phyloP scores from a whole-genome alignment of 1,140 invertebrate species.

The Eriocheir sinensis region DNA sequence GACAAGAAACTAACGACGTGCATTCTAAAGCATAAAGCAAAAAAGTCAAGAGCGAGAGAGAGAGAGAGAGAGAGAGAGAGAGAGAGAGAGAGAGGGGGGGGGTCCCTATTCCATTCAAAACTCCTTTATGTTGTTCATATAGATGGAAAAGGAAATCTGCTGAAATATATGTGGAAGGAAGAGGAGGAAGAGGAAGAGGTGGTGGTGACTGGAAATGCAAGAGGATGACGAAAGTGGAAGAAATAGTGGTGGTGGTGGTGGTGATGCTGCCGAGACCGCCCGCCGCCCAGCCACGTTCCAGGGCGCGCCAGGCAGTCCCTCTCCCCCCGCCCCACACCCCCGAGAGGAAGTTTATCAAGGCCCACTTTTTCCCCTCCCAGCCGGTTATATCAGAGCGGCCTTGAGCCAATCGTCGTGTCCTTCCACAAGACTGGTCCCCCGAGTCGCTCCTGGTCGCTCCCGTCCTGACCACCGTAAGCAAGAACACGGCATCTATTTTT shows the following conservation, averaged over 20 bases:
- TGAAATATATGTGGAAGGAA: neutral
- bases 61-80: neutral
- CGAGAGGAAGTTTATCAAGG: constrained; percentile 12
- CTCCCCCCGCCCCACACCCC: neutral
- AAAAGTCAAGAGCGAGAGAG: neutral
- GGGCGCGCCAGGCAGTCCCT: neutral
- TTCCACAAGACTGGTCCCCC: neutral
- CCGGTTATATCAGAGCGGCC: neutral
- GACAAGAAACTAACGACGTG: no score
- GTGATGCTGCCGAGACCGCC: no score
- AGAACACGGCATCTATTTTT: neutral
- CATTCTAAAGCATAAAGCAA: no score
- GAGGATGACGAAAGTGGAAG: no score
- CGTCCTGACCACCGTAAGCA: neutral
- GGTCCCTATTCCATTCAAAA: no score
- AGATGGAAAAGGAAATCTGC: no score
- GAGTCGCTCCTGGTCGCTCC: neutral
- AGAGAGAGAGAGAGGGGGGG: neutral
- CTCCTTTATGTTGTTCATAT: no score
- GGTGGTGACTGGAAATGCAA: no score
- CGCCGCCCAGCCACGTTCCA: no score
- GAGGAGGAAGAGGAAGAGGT: neutral
- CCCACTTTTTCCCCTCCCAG: neutral
- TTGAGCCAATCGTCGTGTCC: neutral
- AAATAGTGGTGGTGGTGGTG: no score